Evolutionary conservation across 92 coral and sea anemone species (phyloP), one percentile per base, ranked within the genome.

Genomic region (Epizoanthus ramosus): DNA sequence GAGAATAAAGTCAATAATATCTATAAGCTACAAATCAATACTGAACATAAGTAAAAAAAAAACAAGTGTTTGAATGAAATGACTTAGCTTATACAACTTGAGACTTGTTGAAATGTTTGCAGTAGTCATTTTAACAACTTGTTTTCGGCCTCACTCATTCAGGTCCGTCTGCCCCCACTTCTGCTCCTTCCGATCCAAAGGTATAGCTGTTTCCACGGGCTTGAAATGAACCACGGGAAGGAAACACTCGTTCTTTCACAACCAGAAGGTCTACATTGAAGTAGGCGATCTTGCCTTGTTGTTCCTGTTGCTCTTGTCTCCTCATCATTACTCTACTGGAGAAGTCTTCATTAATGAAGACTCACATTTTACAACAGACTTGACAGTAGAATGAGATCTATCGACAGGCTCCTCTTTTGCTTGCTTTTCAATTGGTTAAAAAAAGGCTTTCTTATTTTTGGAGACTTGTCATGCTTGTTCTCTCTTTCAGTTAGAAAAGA

Each of bases 271-370:
- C 67, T 63, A 21, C 10, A 63, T 68, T 68, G 73, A 68, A 68
- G 52, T 68, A 68, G n/a, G 21, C 73, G 22, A 68, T 2, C 73
- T 68, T 68, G 50, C 73, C 73, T 33, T 68, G 73, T 68, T 68
- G 73, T 45, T 68, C 52, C 53, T 68, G 73, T 68, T 68, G 72
- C 52, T 68, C 73, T 68, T 10, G 73, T 17, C 73, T 68, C 73
- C 73, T 33, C 73, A 37, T 31, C 73, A 35, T 68, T 17, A 68
- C 52, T 68, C 73, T 33, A 17, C 21, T 33, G 19, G 73, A 68
- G 22, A 68, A 31, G n/a, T n/a, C n/a, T n/a, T n/a, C n/a, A n/a
- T n/a, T n/a, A n/a, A n/a, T n/a, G n/a, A n/a, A 31, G 43, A 52
- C 9, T 19, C 66, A 28, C 10, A 31, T 33, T 66, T 57, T 21